Conservation (phyloP, 2,888 invertebrate genomes). For the Trisateles emortualis region DNA sequence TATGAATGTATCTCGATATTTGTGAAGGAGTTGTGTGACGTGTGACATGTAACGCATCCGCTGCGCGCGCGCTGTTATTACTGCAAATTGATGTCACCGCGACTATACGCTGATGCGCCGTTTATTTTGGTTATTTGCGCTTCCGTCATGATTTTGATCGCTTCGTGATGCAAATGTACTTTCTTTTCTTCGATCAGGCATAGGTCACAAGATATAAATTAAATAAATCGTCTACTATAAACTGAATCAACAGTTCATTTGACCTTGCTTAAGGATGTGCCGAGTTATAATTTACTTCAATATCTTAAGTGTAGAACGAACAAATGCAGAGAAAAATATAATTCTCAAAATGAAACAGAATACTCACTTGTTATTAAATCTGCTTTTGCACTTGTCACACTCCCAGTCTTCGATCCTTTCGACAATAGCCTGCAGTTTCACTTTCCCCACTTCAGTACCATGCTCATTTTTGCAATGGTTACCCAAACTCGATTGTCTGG, state of each 20-base stretch:
- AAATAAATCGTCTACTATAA: not conserved
- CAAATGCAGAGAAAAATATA: too few relatives aligned
- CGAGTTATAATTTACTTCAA: too few relatives aligned
- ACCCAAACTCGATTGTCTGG: conserved; percentile 88
- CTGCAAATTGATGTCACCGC: conserved; percentile 59
- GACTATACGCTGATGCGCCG: conserved; percentile 40
- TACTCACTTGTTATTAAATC: conserved; percentile 66
- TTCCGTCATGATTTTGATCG: conserved; percentile 43
- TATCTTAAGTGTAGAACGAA: too few relatives aligned
- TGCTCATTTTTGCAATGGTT: conserved; percentile 88
- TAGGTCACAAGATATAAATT: not conserved
- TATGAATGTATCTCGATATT: conserved; percentile 81
- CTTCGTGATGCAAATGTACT: conserved; percentile 17
- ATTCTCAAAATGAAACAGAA: not conserved
- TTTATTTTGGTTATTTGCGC: conserved; percentile 62
- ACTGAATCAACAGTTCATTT: not conserved
- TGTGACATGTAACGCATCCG: conserved; percentile 76
- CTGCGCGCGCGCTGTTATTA: conserved; percentile 54
- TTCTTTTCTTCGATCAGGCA: conserved; percentile 11
- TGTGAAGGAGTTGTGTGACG: conserved; percentile 81
- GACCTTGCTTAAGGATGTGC: not conserved
- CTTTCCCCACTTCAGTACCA: conserved; percentile 51
- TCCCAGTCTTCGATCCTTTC: conserved; percentile 51
- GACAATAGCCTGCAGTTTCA: conserved; percentile 39
- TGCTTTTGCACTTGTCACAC: conserved; percentile 63